A percentile compares a stretch with the other conserved stretches of the same genome.
Conservation (phyloP, 2,888 invertebrate species). For the Iselma pallidipennis region DNA sequence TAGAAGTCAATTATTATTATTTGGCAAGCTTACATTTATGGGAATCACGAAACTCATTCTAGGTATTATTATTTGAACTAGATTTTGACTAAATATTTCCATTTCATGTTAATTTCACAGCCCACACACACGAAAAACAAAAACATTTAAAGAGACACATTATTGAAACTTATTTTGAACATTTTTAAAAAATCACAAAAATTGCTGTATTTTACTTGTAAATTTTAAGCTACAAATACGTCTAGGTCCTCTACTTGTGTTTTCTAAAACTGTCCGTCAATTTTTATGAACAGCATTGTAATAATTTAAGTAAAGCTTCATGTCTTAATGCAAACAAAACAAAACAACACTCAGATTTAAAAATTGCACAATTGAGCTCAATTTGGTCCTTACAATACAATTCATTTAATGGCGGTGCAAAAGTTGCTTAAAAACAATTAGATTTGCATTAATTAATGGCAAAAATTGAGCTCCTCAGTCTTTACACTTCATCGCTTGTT, state of each 20-base stretch:
- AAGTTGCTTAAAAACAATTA: background rate
- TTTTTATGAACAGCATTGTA: no score
- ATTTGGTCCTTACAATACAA: background rate
- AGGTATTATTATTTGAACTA: constrained; percentile 7
- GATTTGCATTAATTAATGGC: constrained; percentile 7
- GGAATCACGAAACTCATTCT: background rate
- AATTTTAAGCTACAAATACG: constrained; percentile 1
- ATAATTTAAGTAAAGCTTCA: no score
- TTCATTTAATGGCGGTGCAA: background rate
- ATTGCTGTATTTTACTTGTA: background rate
- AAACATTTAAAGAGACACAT: constrained; percentile 14
- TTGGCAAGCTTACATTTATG: constrained; percentile 14
- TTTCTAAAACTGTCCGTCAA: no score
- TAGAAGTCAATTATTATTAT: background rate
- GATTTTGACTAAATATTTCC: constrained; percentile 11
- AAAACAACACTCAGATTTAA: no score
- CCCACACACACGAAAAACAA: constrained; percentile 20
- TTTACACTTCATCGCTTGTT: constrained; percentile 16
- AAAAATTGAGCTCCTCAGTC: constrained; percentile 25
- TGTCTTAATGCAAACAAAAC: no score
- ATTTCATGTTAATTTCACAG: constrained; percentile 25
- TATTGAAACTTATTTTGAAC: constrained; percentile 10
- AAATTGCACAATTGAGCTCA: background rate
- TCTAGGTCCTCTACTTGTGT: background rate
- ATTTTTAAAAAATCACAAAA: background rate